Conservation (phyloP, 2,888 invertebrate species). For the Leucophenga montana region DNA sequence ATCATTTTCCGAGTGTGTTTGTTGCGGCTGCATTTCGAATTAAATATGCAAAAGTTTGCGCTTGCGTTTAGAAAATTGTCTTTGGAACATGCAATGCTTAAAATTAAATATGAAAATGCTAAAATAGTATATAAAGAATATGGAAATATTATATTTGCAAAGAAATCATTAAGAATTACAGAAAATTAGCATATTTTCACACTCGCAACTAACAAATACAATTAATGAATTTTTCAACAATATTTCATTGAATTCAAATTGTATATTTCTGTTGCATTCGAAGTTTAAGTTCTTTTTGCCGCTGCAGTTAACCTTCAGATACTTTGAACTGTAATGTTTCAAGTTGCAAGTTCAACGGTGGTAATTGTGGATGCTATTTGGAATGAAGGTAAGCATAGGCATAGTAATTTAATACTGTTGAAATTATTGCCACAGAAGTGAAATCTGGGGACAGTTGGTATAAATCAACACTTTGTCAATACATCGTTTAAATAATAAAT, state of each 20-base stretch:
- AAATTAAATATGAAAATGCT: conserved; percentile 36
- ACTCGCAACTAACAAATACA: conserved; percentile 46
- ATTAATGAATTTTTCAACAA: conserved; percentile 53
- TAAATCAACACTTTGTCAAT: too few relatives aligned
- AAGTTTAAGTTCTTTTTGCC: conserved; percentile 23
- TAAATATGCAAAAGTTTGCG: conserved; percentile 23
- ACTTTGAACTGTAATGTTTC: not conserved
- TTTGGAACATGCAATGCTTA: conserved; percentile 47
- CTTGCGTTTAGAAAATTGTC: conserved; percentile 38
- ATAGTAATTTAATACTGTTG: conserved; percentile 27
- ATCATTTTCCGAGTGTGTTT: conserved; percentile 8
- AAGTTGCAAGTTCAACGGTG: conserved; percentile 41
- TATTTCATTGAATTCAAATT: conserved; percentile 58
- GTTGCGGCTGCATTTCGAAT: not conserved
- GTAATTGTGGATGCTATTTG: not conserved
- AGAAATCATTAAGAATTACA: conserved; percentile 38
- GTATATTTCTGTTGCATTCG: conserved; percentile 11
- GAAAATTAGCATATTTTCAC: conserved; percentile 38
- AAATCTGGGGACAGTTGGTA: too few relatives aligned
- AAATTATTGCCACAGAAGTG: conserved; percentile 40
- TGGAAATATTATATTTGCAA: conserved; percentile 56
- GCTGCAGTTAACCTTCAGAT: not conserved
- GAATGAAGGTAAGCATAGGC: not conserved
- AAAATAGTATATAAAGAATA: conserved; percentile 38
- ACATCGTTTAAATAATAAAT: too few relatives aligned